These are phyloP conservation scores for Phaedon cochleariae DNA, from an alignment of 2,888 invertebrate species.

Conservation along the genomic window DNA sequence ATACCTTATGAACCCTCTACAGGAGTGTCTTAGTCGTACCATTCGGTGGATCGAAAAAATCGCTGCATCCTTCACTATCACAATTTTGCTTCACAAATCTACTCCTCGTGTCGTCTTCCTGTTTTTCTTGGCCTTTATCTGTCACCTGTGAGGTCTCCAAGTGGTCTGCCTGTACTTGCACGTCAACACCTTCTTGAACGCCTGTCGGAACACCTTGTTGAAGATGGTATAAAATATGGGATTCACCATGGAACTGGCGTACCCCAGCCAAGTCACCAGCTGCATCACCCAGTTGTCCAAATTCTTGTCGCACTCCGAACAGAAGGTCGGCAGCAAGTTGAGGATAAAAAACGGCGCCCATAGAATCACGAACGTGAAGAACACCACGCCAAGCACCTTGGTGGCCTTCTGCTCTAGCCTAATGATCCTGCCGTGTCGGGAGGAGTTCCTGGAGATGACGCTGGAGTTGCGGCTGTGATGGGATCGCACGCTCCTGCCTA, in stretches of 20 bases:
- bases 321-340: constrained; percentile 86
- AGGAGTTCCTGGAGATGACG: constrained; percentile 82
- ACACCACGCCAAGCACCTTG: constrained; percentile 92
- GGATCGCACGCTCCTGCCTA: constrained; percentile 65
- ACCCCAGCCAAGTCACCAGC: constrained; percentile 91
- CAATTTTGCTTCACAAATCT: constrained; percentile 22
- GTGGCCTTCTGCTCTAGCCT: constrained; percentile 95
- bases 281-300: constrained; percentile 84
- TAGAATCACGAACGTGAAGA: constrained; percentile 91
- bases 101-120: constrained; percentile 26
- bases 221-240: constrained; percentile 96
- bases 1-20: no score
- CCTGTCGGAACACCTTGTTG: constrained; percentile 91
- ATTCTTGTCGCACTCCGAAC: constrained; percentile 79
- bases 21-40: no score
- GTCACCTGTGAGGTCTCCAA: constrained; percentile 68
- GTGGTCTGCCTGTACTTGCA: constrained; percentile 69
- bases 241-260: constrained; percentile 94
- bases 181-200: constrained; percentile 85
- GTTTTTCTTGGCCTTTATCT: constrained; percentile 45
- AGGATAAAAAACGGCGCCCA: constrained; percentile 97
- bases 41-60: no score
- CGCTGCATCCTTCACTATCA: no score
- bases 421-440: constrained; percentile 83
- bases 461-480: constrained; percentile 84